Evolutionary conservation across 2,888 invertebrate genomes (phyloP).

Genomic region (Eilema caniola): DNA sequence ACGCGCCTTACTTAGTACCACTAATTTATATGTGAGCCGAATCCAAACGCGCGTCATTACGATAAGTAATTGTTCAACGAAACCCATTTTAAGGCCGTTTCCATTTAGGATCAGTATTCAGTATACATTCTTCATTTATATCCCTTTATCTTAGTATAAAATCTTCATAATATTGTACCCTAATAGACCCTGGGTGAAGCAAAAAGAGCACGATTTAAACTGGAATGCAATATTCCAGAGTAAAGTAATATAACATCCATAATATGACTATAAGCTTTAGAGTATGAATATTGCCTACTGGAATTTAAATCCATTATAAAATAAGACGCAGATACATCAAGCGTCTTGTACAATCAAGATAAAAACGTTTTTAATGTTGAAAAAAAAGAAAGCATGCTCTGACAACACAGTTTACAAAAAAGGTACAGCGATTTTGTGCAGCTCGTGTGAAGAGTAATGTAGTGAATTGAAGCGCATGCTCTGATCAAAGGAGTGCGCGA

Average conservation of each 20-base stretch:
- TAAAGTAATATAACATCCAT: conserved; percentile 23
- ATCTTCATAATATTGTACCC: conserved; percentile 6
- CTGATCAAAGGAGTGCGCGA: conserved; percentile 74
- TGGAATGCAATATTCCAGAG: conserved; percentile 36
- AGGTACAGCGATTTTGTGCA: conserved; percentile 48
- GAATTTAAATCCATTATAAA: conserved; percentile 59
- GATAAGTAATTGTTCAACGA: neutral
- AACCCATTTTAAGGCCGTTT: neutral
- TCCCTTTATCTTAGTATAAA: conserved; percentile 9
- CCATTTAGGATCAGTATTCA: conserved; percentile 9
- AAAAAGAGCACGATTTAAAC: conserved; percentile 25
- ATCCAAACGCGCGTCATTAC: conserved; percentile 29
- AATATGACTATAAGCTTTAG: conserved; percentile 25
- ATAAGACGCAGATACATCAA: conserved; percentile 46
- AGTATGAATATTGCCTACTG: conserved; percentile 53
- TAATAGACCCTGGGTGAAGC: conserved; percentile 6
- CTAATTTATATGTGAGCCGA: conserved; percentile 45
- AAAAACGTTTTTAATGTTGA: conserved; percentile 43
- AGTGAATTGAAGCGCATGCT: conserved; percentile 62
- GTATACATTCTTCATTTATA: neutral
- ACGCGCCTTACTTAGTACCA: conserved; percentile 45
- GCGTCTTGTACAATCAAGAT: conserved; percentile 47
- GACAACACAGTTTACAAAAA: conserved; percentile 27
- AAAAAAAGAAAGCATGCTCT: conserved; percentile 44
- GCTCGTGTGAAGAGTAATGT: conserved; percentile 58